Evolutionary conservation across 2,797 vertebrate species (phyloP), one percentile per base, ranked within the genome.

Genomic region (Microchirus variegatus): DNA sequence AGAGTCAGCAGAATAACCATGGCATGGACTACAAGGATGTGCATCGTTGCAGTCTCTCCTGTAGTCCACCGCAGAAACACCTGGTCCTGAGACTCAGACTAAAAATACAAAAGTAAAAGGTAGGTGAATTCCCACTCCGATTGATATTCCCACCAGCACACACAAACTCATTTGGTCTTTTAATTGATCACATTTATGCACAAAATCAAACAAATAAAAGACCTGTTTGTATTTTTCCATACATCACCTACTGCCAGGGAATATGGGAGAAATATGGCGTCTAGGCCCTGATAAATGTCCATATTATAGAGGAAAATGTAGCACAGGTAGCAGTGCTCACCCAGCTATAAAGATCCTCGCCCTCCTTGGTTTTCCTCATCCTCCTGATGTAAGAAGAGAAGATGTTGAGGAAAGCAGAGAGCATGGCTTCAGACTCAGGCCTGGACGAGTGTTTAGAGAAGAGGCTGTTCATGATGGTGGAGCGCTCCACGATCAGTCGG

Each of bases 31-130:
- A 99, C 96, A 3, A 99, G 92, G 55, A 99, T 99, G 83, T 99
- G 98, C 96, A 99, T 99, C 0, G 98, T 99, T 36, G 98, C 98
- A 0, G 97, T 96, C 84, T 99, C 98, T 54, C 98, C 98, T 8
- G 95, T 95, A 2, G 93, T 95, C 98, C 98, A 99, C 1, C 98
- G 96, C 53, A 99, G 90, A 72, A 99, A 99, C 43, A 99, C 96
- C 75, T 99, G 98, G 81, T 99, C 98, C 87, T 99, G 98, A 22
- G 97, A 99, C 68, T 99, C 97, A 0, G 98, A 99, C 98, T 99
- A 63, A 43, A 42, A 62, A 42, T 12, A 49, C 13, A 26, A 6
- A 31, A 38, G 11, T 5, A 8, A 2, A 16, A 10, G 3, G 41
- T 42, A n/a, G 16, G 10, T 46, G 4, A 17, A 16, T 16, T 3